These are phyloP conservation scores for Xenentodon cancila DNA, from an alignment of 2,797 vertebrate genomes.

Conservation along the genomic window DNA sequence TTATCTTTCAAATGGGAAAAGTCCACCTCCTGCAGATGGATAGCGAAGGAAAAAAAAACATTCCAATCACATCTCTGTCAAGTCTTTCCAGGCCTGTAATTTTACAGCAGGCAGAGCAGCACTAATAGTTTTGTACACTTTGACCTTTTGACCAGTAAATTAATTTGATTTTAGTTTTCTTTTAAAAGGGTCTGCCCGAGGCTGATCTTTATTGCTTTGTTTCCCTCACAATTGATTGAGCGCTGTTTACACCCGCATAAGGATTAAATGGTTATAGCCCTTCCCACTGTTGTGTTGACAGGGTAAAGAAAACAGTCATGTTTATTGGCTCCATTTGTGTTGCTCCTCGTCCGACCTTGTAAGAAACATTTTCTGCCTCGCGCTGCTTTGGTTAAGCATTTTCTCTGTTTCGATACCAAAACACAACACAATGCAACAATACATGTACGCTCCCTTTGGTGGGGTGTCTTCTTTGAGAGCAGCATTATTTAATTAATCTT, in stretches of 20 bases:
- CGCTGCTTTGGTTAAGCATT: slow-evolving; percentile 47
- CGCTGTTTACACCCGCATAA: slow-evolving; percentile 62
- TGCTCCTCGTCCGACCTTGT: slow-evolving; percentile 68
- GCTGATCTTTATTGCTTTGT: slow-evolving; percentile 74
- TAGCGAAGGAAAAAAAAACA: slow-evolving; percentile 56
- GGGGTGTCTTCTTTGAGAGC: slow-evolving; percentile 57
- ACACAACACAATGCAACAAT: slow-evolving; percentile 36
- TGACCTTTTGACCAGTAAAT: slow-evolving; percentile 83
- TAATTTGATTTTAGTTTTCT: slow-evolving; percentile 80
- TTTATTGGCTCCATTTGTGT: slow-evolving; percentile 73
- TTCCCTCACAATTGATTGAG: slow-evolving; percentile 75
- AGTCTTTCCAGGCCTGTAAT: slow-evolving; percentile 59
- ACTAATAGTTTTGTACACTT: slow-evolving; percentile 75
- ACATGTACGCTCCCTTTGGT: slow-evolving; percentile 60
- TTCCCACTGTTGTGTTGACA: slow-evolving; percentile 67
- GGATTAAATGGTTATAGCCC: slow-evolving; percentile 78
- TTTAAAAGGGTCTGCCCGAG: slow-evolving; percentile 80
- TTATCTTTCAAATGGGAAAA: slow-evolving; percentile 81
- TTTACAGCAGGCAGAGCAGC: slow-evolving; percentile 68
- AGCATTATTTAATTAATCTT: slow-evolving; percentile 75
- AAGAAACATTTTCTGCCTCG: slow-evolving; percentile 44
- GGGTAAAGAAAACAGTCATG: slow-evolving; percentile 67
- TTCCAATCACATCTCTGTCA: slow-evolving; percentile 60
- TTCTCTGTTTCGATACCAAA: slow-evolving; percentile 53
- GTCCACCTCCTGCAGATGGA: slow-evolving; percentile 65